phyloP scores from a whole-genome alignment of 2,113 vertebrate species.

The Pedionomus torquatus region DNA sequence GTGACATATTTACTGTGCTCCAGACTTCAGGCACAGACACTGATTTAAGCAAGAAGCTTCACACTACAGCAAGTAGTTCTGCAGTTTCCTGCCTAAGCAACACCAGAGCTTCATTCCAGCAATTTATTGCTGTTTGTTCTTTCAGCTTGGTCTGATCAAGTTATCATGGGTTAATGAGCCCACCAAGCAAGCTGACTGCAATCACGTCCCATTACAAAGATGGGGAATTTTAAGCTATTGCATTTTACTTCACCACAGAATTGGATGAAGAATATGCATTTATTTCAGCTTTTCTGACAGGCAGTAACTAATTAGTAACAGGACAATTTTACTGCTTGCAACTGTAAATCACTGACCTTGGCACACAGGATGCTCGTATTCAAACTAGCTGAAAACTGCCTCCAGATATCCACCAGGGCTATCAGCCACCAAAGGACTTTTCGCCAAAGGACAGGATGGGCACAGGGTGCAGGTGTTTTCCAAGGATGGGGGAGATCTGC shows the following conservation, averaged over 20 bases:
- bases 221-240: not conserved
- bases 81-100: not conserved
- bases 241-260: not conserved
- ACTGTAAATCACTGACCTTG: not conserved
- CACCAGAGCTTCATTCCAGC: not conserved
- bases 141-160: not conserved
- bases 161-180: not conserved
- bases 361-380: not conserved
- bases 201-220: not conserved
- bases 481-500: not conserved
- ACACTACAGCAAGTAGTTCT: not conserved
- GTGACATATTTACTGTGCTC: not conserved
- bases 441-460: not conserved
- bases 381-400: not conserved
- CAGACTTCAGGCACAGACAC: not conserved
- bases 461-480: not conserved
- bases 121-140: not conserved
- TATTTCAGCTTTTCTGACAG: not conserved
- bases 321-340: not conserved
- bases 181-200: not conserved
- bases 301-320: not conserved
- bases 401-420: not conserved
- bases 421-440: not conserved
- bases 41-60: not conserved
- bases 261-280: not conserved